Evolutionary conservation across 2,888 invertebrate species (phyloP), one percentile per base, ranked within the genome.

Genomic region (Cactoblastis cactorum): DNA sequence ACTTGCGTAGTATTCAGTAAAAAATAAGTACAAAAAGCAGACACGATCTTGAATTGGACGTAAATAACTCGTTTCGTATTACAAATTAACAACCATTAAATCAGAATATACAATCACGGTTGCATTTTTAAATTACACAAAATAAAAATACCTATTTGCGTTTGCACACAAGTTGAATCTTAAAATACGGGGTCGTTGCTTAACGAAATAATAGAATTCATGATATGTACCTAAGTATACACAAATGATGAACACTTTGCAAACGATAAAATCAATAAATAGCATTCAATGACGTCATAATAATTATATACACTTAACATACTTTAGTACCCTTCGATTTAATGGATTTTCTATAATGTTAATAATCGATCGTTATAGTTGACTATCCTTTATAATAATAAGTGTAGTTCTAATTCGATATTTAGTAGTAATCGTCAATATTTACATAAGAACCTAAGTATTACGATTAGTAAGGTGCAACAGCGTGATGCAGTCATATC

Each of bases 201-300:
- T 77, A 74, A 76, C 67, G 66, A 75, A 75, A 83, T 80, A 74
- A 82, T 78, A 80, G 69, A 81, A 72, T 82, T 77, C 73, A 83
- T 88, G 88, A 88, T 88, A 88, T 88, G 88, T 88, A 80, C 85
- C 79, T 83, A 87, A 82, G 80, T 87, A 87, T 86, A 88, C 84
- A 83, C 77, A 86, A 83, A 85, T 74, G 67, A 83, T 80, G 70
- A 80, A 82, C 77, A 77, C 74, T 73, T 70, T 73, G 84, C 84
- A 85, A 87, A 82, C 71, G 71, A 86, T 79, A 82, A 83, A 85
- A 78, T 71, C 66, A 83, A 83, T 88, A 88, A 88, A 87, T 88
- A 88, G 83, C 77, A 77, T 81, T 77, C 69, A 78, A 81, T 81
- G 81, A 84, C 75, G 68, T 78, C 68, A 71, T 74, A 70, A 73